Conservation (phyloP, 1,140 invertebrate species). For the Scaptomyza montana region DNA sequence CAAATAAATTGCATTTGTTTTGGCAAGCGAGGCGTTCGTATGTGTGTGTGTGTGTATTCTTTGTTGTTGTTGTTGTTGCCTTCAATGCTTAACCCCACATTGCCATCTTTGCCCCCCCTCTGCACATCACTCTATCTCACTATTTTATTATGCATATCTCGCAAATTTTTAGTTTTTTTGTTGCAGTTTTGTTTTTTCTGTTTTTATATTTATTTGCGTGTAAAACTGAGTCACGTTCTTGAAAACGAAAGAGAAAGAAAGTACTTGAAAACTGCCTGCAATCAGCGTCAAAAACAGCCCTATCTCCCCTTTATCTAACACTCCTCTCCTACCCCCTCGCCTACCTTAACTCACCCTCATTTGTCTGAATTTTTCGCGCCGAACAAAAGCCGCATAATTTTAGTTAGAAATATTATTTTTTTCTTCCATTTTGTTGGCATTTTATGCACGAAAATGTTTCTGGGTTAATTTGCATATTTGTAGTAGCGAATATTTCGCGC, state of each 20-base stretch:
- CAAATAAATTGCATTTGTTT: conserved; percentile 76
- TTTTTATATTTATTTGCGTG: conserved; percentile 67
- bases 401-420: conserved; percentile 48
- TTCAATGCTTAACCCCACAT: conserved; percentile 56
- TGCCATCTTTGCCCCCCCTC: neutral
- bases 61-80: conserved; percentile 29
- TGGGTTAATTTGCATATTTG: conserved; percentile 70
- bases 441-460: conserved; percentile 75
- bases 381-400: conserved; percentile 68
- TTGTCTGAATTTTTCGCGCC: conserved; percentile 27
- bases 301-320: too few species aligned
- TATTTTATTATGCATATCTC: conserved; percentile 36
- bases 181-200: neutral
- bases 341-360: conserved; percentile 17
- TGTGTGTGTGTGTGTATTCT: conserved; percentile 31
- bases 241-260: neutral
- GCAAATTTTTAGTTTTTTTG: conserved; percentile 18
- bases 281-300: conserved; percentile 44
- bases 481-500: neutral
- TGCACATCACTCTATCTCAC: too few species aligned
- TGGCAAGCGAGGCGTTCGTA: conserved; percentile 15
- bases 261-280: conserved; percentile 41
- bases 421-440: conserved; percentile 52
- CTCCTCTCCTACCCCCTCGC: too few species aligned
- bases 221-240: conserved; percentile 64